Conservation (phyloP, 2,888 invertebrate genomes). For the Ramazzottius varieornatus region DNA sequence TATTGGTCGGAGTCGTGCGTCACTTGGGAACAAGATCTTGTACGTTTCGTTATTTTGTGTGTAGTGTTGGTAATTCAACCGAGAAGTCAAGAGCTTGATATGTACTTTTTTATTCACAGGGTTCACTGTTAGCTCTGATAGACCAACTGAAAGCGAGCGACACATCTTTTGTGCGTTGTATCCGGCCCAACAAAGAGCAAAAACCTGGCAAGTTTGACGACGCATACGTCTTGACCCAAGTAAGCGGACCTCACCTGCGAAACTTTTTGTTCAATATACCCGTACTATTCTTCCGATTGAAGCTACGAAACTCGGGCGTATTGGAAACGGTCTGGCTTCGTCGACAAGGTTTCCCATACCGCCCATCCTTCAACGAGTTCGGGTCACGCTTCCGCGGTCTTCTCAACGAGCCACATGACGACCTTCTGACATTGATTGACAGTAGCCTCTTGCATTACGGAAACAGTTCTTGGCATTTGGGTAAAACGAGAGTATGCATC, state of each 20-base stretch:
- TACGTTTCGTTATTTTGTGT: too few species aligned
- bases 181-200: background rate
- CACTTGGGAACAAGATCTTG: too few species aligned
- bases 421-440: background rate
- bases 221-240: background rate
- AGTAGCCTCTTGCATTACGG: background rate
- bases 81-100: too few species aligned
- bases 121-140: background rate
- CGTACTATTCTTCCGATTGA: too few species aligned
- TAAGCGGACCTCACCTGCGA: background rate
- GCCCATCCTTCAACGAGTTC: background rate
- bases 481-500: background rate
- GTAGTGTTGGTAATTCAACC: too few species aligned
- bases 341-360: background rate
- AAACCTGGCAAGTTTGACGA: background rate
- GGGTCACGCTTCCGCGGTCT: background rate
- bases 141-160: background rate
- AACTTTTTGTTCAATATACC: background rate
- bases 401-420: background rate
- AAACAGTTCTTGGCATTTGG: background rate
- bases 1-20: too few species aligned
- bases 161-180: background rate
- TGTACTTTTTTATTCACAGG: background rate
- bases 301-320: background rate
- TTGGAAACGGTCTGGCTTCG: constrained; percentile 1